A percentile compares a stretch with the other conserved stretches of the same genome.
Conservation (phyloP, 2,888 invertebrate genomes). For the Tuberolachnus salignus region DNA sequence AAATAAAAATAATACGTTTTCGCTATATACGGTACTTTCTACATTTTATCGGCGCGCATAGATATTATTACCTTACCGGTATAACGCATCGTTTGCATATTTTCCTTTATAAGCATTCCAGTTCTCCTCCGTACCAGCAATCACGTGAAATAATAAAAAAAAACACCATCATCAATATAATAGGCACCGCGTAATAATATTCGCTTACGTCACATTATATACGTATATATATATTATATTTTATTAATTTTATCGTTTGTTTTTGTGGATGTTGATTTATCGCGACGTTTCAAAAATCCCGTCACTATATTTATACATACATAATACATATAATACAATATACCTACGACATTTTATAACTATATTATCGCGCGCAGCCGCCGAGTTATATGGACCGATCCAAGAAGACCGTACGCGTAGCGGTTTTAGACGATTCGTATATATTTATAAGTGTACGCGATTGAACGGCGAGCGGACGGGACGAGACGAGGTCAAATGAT, state of each 20-base stretch:
- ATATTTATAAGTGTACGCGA: too few species aligned
- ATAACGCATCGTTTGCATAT: constrained; percentile 40
- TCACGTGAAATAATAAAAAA: background rate
- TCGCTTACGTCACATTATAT: constrained; percentile 10
- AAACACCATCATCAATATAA: background rate
- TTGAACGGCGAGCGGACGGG: too few species aligned
- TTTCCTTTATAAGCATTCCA: constrained; percentile 37
- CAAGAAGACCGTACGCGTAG: too few species aligned
- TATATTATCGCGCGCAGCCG: background rate
- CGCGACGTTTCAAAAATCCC: background rate
- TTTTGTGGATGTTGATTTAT: background rate
- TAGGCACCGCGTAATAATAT: background rate
- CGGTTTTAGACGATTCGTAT: too few species aligned
- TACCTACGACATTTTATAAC: background rate
- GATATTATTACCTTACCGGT: constrained; percentile 17
- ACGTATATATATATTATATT: background rate
- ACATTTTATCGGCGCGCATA: background rate
- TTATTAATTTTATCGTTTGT: constrained; percentile 5
- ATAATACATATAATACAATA: too few species aligned
- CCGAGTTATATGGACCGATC: background rate
- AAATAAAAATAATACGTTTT: constrained; percentile 7
- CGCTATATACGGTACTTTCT: constrained; percentile 27
- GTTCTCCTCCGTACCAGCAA: background rate
- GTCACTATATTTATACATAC: background rate
- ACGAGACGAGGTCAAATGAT: too few species aligned